Conservation (phyloP, 1,140 invertebrate species). For the Drosophila repleta region DNA sequence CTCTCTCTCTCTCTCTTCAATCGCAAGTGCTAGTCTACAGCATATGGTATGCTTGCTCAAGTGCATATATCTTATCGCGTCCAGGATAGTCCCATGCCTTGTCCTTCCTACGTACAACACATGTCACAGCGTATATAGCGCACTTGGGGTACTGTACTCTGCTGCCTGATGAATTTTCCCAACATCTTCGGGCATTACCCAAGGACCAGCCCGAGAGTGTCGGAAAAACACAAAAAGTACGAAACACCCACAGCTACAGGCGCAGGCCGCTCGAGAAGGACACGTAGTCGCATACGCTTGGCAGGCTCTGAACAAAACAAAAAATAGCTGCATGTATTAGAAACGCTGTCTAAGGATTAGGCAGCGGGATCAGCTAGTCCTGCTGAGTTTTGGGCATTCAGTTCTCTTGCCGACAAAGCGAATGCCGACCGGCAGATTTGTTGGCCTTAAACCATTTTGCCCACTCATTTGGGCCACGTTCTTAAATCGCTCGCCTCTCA, state of each 20-base stretch:
- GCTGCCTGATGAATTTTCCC: slow-evolving; percentile 40
- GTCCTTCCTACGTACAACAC: slow-evolving; percentile 32
- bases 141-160: slow-evolving; percentile 29
- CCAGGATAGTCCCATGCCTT: slow-evolving; percentile 8
- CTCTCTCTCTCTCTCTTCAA: neutral
- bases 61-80: slow-evolving; percentile 39
- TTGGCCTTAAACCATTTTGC: slow-evolving; percentile 25
- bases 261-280: slow-evolving; percentile 29
- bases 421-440: slow-evolving; percentile 27
- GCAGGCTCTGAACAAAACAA: slow-evolving; percentile 6
- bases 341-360: neutral
- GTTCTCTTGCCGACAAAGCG: slow-evolving; percentile 25
- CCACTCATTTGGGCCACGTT: slow-evolving; percentile 24
- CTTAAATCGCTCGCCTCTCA: neutral
- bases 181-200: slow-evolving; percentile 38
- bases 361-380: slow-evolving; percentile 15
- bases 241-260: slow-evolving; percentile 8
- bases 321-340: slow-evolving; percentile 23
- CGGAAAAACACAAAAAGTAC: slow-evolving; percentile 21
- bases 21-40: neutral
- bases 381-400: slow-evolving; percentile 15
- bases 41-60: slow-evolving; percentile 1
- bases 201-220: too few species aligned
- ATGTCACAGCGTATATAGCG: slow-evolving; percentile 20
- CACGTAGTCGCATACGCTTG: slow-evolving; percentile 31